A percentile compares a stretch with the other conserved stretches of the same genome.
phyloP scores from a whole-genome alignment of 2,113 vertebrate species.

The Mustelus asterias region DNA sequence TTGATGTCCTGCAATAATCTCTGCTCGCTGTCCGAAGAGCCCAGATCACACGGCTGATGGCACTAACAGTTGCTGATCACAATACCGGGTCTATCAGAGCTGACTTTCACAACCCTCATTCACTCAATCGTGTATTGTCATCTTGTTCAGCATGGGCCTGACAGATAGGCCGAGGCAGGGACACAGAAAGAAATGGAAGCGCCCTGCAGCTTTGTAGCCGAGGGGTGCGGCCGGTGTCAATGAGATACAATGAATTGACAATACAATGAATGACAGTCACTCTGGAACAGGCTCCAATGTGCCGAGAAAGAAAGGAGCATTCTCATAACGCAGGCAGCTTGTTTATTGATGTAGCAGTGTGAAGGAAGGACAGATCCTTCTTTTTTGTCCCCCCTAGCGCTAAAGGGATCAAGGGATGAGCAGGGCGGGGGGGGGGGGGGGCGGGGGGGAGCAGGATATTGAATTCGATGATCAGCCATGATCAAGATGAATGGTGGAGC shows the following conservation, averaged over 20 bases:
- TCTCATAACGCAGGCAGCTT: not conserved
- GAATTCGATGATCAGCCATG: too few relatives aligned
- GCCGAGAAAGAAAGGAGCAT: not conserved
- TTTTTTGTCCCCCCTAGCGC: too few relatives aligned
- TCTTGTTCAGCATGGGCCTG: not conserved
- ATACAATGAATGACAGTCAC: not conserved
- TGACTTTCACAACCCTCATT: conserved; percentile 2
- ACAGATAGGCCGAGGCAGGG: not conserved
- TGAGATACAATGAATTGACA: not conserved
- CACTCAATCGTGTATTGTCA: conserved; percentile 25
- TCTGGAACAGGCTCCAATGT: not conserved
- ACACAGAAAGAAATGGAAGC: not conserved
- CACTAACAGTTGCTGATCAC: not conserved
- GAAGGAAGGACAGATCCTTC: not conserved
- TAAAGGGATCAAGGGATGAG: too few relatives aligned
- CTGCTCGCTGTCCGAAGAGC: not conserved
- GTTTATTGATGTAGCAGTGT: not conserved
- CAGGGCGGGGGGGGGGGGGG: too few relatives aligned
- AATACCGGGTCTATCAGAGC: conserved; percentile 19
- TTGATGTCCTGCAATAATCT: not conserved
- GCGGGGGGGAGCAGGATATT: too few relatives aligned
- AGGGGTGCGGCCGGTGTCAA: not conserved
- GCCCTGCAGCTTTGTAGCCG: not conserved
- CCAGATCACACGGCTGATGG: not conserved
- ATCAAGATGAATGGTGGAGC: too few relatives aligned